Evolutionary conservation across 2,113 vertebrate species (phyloP).

Genomic region (Edolisoma coerulescens): DNA sequence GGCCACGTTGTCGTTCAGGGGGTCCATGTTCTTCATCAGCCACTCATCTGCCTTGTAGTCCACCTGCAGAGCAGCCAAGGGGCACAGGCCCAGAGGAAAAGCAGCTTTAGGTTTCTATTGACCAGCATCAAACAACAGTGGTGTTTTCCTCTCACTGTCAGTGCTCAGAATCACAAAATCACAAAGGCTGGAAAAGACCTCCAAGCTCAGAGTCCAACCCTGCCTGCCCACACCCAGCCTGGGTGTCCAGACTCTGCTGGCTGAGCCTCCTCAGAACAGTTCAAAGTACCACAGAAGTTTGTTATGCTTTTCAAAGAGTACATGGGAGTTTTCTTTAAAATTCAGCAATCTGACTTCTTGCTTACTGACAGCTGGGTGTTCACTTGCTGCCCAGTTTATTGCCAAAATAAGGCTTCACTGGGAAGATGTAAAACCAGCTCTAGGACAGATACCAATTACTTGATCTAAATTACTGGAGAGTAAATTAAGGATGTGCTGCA

Average conservation of each 20-base stretch:
- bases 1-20: slow-evolving; percentile 96
- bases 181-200: not conserved
- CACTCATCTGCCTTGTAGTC: slow-evolving; percentile 98
- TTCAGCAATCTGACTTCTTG: not conserved
- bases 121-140: not conserved
- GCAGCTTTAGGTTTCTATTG: accelerated
- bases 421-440: not conserved
- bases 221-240: not conserved
- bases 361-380: not conserved
- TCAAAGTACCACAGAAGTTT: not conserved
- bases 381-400: not conserved
- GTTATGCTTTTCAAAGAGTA: not conserved
- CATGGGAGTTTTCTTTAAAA: not conserved
- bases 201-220: not conserved
- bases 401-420: not conserved
- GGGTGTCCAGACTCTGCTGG: not conserved
- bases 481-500: not conserved
- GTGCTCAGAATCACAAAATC: not conserved
- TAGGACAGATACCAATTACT: not conserved
- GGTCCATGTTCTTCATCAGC: slow-evolving; percentile 99
- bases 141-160: not conserved
- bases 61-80: slow-evolving; percentile 74
- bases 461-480: not conserved
- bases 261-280: not conserved
- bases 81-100: not conserved